A percentile compares a stretch with the other conserved stretches of the same genome.
phyloP scores from a whole-genome alignment of 2,113 vertebrate species.

The Eidolon helvum region DNA sequence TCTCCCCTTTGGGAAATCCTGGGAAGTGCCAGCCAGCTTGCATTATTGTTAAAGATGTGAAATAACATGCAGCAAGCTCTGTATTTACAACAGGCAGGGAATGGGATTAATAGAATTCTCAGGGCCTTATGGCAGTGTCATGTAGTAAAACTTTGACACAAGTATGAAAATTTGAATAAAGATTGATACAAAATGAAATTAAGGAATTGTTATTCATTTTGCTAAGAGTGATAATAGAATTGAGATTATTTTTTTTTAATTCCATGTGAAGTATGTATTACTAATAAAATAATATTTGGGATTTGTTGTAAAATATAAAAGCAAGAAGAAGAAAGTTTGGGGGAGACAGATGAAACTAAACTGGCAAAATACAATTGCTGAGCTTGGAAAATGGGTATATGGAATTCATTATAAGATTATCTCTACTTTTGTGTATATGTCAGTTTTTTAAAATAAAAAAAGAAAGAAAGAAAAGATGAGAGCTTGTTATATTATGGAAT shows the following conservation, averaged over 20 bases:
- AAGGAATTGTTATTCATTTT: constrained; percentile 25
- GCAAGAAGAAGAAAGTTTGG: background rate
- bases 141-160: background rate
- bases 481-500: background rate
- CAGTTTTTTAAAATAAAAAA: background rate
- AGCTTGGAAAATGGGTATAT: background rate
- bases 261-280: background rate
- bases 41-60: constrained; percentile 30
- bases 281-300: background rate
- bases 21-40: background rate
- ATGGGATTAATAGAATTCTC: background rate
- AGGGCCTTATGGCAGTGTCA: background rate
- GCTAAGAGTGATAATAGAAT: background rate
- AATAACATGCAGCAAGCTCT: background rate
- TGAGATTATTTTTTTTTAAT: background rate
- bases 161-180: constrained; percentile 30
- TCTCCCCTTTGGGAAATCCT: constrained; percentile 37
- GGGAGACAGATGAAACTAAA: background rate
- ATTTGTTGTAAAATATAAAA: constrained; percentile 11
- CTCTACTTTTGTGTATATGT: background rate
- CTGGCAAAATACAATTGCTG: background rate
- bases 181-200: background rate
- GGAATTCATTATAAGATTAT: background rate
- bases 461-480: background rate
- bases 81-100: constrained; percentile 4